Base-by-base conservation (phyloP, 2,888 invertebrate genomes). In the Caradrina kadenii region DNA sequence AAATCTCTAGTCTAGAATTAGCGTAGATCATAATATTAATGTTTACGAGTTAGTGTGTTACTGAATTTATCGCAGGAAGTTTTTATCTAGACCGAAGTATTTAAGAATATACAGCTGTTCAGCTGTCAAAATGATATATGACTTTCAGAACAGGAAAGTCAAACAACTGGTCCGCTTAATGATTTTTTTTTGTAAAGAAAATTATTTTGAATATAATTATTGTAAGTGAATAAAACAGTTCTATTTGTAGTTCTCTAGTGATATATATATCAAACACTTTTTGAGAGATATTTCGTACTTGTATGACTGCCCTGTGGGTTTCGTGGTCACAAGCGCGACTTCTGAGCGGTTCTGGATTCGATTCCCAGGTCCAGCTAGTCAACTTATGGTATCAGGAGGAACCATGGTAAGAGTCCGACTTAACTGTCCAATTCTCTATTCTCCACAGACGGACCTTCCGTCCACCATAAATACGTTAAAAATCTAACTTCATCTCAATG, bases 111-210 rank as follows among this genome's bases (percentile, higher is more conserved):
- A 73, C 45, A 62, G 73, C 66, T 52, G 50, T 39, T 52, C 48
- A 42, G 53, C 73, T 79, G 79, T 61, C 73, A 61, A 48, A 56
- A 50, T 73, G 60, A 79, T 54, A 26, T 58, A 77, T 31, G 31
- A 35, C 35, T 58, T 45, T 77, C n/a, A 62, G 21, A 42, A 52
- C 31, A 31, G 17, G 10, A 77, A 69, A 62, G 49, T 53, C 68
- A 74, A 65, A 53, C 26, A 39, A 53, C 77, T 49, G 55, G 42
- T 56, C 22, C 1, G 35, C 11, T 22, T 26, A 56, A 61, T 76
- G 15, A 2, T 21, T 42, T 55, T 55, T 42, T 42, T 0, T 0
- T n/a, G n/a, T n/a, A 17, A 22, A 8, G 5, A 56, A 19, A 39
- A 19, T 31, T 0, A 48, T 48, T 60, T 45, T 2, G 19, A 10